A percentile compares a stretch with the other conserved stretches of the same genome.
Conservation (phyloP, 2,797 vertebrate genomes). For the Microchirus variegatus region DNA sequence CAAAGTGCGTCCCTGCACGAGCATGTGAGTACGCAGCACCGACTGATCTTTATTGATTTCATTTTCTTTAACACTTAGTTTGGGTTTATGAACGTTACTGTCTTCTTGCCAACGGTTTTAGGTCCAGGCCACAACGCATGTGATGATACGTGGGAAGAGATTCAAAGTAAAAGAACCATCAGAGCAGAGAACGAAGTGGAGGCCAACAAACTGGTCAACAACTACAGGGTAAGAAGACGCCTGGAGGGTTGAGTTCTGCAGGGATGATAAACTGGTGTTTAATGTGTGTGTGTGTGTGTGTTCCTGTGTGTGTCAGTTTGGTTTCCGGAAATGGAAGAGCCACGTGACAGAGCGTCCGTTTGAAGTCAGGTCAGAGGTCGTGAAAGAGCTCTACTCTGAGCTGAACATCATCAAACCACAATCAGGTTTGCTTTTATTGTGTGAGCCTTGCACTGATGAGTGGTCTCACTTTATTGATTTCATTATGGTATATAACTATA, state of each 20-base stretch:
- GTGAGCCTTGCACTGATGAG: background rate
- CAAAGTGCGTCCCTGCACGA: slow-evolving; percentile 63
- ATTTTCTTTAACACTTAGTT: background rate
- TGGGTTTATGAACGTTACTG: background rate
- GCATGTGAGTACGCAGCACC: slow-evolving; percentile 50
- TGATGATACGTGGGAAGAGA: slow-evolving; percentile 79
- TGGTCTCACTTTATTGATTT: background rate
- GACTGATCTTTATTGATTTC: background rate
- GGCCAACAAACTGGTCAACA: slow-evolving; percentile 88
- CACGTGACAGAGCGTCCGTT: slow-evolving; percentile 88
- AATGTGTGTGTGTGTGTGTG: background rate
- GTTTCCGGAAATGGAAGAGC: slow-evolving; percentile 95
- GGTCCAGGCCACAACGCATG: slow-evolving; percentile 60
- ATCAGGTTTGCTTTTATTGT: slow-evolving; percentile 66
- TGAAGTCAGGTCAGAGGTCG: slow-evolving; percentile 86
- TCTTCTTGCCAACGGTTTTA: slow-evolving; percentile 35
- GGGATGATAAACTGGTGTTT: background rate
- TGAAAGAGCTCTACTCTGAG: slow-evolving; percentile 92
- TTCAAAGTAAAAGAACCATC: slow-evolving; percentile 82
- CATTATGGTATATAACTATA: background rate
- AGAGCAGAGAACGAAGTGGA: slow-evolving; percentile 86
- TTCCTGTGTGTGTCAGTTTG: slow-evolving; percentile 79
- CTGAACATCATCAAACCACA: slow-evolving; percentile 82
- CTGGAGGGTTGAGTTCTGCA: background rate
- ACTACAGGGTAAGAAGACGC: slow-evolving; percentile 82